Evolutionary conservation across 1,140 invertebrate species (phyloP), one percentile per base, ranked within the genome.

Genomic region (Hylyphantes graminicola): DNA sequence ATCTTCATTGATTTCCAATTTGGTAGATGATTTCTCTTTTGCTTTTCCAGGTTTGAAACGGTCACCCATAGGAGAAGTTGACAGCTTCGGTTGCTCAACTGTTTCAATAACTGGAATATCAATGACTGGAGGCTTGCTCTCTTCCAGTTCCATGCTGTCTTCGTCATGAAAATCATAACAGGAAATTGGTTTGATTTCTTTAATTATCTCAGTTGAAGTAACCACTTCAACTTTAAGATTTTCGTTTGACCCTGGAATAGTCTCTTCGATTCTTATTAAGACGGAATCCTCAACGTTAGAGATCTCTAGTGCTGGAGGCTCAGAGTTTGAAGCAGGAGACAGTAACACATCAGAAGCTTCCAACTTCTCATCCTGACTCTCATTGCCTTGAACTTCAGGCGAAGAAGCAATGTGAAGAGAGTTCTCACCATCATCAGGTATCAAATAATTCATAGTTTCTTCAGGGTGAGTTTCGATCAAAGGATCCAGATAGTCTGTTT

Each of bases 401-500:
- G 59, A 57, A 54, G 76, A 77, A n/a, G 78, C 70, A 35, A 81
- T 85, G 15, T 85, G 85, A 50, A 85, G 61, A 63, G 78, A 76
- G 51, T 78, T 81, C 63, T 77, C 72, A 55, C 78, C 70, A 64
- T 81, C 73, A 72, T 85, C 85, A 35, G 77, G 85, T 10, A 85
- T 13, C 53, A 86, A 68, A 21, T 86, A 86, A 70, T 83, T 86
- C 64, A 86, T 67, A n/a, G 85, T 78, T 21, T 85, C 78, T 57
- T 86, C 85, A 10, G 85, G 76, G 35, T 86, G 85, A 63, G 67
- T 55, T 53, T 85, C 77, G 6, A 85, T 48, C 61, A 86, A 72
- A 6, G 80, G 75, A 53, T 85, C 86, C 7, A 86, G 50, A 59
- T 83, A 86, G 21, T 86, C 85, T 15, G 85, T 83, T 73, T 86